These are phyloP conservation scores for Betta splendens DNA, from an alignment of 2,797 vertebrate species.

Conservation along the genomic window DNA sequence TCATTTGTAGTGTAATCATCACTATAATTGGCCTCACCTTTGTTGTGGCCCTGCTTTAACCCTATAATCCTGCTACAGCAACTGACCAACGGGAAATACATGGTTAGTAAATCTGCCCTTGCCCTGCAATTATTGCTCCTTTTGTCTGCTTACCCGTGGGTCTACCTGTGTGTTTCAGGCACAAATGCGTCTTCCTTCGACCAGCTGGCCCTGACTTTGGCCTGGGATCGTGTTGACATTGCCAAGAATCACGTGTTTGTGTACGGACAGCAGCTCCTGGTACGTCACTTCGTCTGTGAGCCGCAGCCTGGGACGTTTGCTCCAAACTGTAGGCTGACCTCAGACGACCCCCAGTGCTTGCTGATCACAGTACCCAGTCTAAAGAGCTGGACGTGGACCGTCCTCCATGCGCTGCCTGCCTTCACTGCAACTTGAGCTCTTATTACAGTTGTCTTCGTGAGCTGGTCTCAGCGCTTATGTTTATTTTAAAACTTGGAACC, in stretches of 20 bases:
- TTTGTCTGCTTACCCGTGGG: slow-evolving; percentile 8
- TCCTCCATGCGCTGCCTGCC: slow-evolving; percentile 49
- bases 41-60: slow-evolving; percentile 25
- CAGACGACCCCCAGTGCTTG: slow-evolving; percentile 43
- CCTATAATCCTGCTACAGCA: slow-evolving; percentile 42
- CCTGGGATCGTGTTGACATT: slow-evolving; percentile 98
- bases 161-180: slow-evolving; percentile 78
- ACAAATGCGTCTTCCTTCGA: slow-evolving; percentile 96
- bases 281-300: slow-evolving; percentile 72
- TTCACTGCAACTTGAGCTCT: slow-evolving; percentile 62
- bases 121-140: slow-evolving; percentile 14
- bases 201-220: slow-evolving; percentile 96
- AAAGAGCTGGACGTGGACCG: slow-evolving; percentile 28
- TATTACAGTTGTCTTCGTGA: slow-evolving; percentile 44
- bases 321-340: slow-evolving; percentile 52
- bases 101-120: slow-evolving; percentile 40
- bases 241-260: slow-evolving; percentile 99
- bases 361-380: slow-evolving; percentile 25
- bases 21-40: slow-evolving; percentile 60
- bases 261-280: slow-evolving; percentile 97
- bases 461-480: slow-evolving; percentile 36
- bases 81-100: slow-evolving; percentile 39
- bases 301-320: slow-evolving; percentile 42
- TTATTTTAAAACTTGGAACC: slow-evolving; percentile 56
- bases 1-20: slow-evolving; percentile 51